Evolutionary conservation across 2,113 vertebrate species (phyloP), one percentile per base, ranked within the genome.

Genomic region (Coptodon bakossiorum): DNA sequence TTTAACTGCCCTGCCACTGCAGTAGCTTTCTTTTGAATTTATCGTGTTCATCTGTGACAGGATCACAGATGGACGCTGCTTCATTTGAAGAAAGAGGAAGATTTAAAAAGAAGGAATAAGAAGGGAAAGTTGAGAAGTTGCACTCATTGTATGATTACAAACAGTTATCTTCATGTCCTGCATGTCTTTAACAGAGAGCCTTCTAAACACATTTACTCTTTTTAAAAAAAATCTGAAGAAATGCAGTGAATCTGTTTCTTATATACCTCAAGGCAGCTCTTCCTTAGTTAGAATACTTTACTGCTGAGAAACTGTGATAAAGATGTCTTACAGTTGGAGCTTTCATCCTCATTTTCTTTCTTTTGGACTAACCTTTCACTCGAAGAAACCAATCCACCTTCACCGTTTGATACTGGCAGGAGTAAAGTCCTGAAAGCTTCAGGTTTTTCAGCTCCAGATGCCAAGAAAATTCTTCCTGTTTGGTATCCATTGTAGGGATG

Each of bases 301-400:
- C 12, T 24, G 22, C 31, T 12, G 22, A 61, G 38, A 61, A 43
- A 27, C 54, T 61, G 80, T 29, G 10, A 43, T 78, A 31, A 50
- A 52, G 43, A 19, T 78, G 27, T 50, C 16, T 76, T 7, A 3
- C 16, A 50, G 24, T 50, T 78, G 27, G 40, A 78, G 27, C 71
- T 78, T 76, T 78, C 71, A 19, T 43, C 84, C 7, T 52, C 6
- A 27, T 61, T 63, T 9, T 43, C 82, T 9, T 52, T 31, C 11
- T 81, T 78, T 52, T 6, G 7, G 27, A 88, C 95, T 95, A 79
- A 96, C 96, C 84, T 93, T 59, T 90, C 29, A 95, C 87, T 22
- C 59, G 86, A 11, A 96, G 52, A 83, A 85, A 90, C 92, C 84
- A 95, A 85, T 63, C 85, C 27, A 81, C 91, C 5, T 0, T 66